phyloP scores from a whole-genome alignment of 2,888 invertebrate species.

The Seira musarum region DNA sequence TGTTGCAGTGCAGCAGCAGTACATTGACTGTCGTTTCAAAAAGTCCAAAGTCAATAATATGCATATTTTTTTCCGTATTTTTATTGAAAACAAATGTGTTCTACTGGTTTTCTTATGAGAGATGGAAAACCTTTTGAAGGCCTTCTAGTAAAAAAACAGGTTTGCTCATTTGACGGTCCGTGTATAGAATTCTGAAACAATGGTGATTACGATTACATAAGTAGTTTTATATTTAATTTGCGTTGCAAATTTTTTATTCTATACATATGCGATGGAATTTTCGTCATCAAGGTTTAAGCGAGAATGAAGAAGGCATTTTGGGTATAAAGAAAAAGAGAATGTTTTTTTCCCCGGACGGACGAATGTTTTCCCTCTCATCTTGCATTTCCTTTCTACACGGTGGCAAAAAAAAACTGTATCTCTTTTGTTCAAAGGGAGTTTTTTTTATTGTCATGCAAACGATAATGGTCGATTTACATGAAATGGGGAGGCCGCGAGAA shows the following conservation, averaged over 20 bases:
- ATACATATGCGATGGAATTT: conserved; percentile 1
- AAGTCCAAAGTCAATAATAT: background rate
- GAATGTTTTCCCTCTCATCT: background rate
- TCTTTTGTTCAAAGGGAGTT: background rate
- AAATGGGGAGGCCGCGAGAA: conserved; percentile 18
- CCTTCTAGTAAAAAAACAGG: conserved; percentile 6
- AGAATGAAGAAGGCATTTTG: background rate
- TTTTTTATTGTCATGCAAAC: conserved; percentile 2
- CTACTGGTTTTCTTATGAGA: conserved; percentile 6
- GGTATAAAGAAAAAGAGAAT: background rate
- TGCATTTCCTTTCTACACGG: background rate
- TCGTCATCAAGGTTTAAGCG: background rate
- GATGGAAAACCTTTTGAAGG: conserved; percentile 13
- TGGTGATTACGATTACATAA: background rate
- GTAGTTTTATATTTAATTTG: background rate
- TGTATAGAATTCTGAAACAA: background rate
- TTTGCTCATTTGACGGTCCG: conserved; percentile 3
- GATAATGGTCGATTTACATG: background rate
- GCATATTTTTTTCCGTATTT: background rate
- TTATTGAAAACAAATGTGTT: conserved; percentile 1
- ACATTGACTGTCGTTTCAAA: background rate
- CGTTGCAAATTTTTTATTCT: conserved; percentile 4
- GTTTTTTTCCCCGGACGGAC: background rate
- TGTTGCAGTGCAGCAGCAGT: background rate
- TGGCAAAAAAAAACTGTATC: background rate